phyloP scores from a whole-genome alignment of 2,113 vertebrate species.

The Miniopterus natalensis region DNA sequence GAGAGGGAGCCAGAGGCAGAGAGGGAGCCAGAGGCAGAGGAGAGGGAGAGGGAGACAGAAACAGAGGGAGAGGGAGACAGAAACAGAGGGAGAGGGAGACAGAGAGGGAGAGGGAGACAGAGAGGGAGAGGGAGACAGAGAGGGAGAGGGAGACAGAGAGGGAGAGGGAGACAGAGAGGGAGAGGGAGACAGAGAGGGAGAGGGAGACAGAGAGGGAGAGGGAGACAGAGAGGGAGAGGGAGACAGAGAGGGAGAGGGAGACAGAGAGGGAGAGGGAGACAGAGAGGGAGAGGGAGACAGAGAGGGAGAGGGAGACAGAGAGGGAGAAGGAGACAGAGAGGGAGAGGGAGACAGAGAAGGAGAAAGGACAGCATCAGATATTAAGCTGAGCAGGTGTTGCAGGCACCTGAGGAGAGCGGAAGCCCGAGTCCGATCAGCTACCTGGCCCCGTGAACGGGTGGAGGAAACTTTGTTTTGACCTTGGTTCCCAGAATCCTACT shows the following conservation, averaged over 20 bases:
- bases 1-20: not conserved
- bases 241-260: too few species aligned
- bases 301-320: not conserved
- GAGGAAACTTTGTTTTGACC: not conserved
- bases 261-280: not conserved
- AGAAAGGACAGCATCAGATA: not conserved
- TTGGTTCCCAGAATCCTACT: not conserved
- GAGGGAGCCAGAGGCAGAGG: too few species aligned
- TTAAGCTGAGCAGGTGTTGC: not conserved
- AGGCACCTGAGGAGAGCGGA: not conserved
- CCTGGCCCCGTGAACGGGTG: accelerated
- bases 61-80: not conserved
- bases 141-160: not conserved
- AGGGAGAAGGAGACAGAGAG: not conserved
- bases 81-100: not conserved
- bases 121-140: not conserved
- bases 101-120: too few species aligned
- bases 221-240: not conserved
- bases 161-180: not conserved
- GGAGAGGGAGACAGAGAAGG: not conserved
- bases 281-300: not conserved
- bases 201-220: not conserved
- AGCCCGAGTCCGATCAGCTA: not conserved
- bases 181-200: not conserved
- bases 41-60: not conserved